Evolutionary conservation across 2,113 vertebrate species (phyloP), one percentile per base, ranked within the genome.

Genomic region (Dendrocopos noguchii): DNA sequence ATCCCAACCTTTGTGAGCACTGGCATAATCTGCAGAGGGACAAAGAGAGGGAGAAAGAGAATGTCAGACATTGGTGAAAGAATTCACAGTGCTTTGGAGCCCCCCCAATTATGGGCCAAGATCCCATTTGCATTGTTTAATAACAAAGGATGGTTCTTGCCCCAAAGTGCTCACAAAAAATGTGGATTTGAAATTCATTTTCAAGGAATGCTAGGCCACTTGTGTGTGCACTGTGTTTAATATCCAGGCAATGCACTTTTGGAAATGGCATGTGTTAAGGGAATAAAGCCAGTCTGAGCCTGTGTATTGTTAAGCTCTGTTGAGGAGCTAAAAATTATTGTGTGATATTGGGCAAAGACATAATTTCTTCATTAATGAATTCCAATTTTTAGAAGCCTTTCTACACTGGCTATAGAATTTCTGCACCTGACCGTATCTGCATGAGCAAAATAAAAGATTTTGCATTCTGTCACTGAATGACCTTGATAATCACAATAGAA

Each of bases 111-210:
- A 96, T 85, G 82, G 76, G 87, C 76, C 85, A 77, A 95, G 90
- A 95, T 95, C 82, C 93, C 64, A 84, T 94, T 94, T 95, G 68
- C 65, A 93, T 94, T 96, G 92, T 95, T 93, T 89, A 76, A 80
- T 84, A 94, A 96, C 94, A 96, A 96, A 95, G 86, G 94, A 90
- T 75, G 42, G 68, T 90, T 95, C 93, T 93, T 93, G 77, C 74
- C 73, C 91, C 83, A 84, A 93, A 76, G 92, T 83, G 93, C 92
- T 90, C 91, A 88, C n/a, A 88, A 95, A 88, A 95, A 95, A 94
- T 66, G 93, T 91, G 90, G 70, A 94, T 94, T 94, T 93, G 90
- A 96, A 94, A 94, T 94, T 96, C 80, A 95, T 95, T 96, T 96
- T 94, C 94, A 93, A 91, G 91, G 91, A 94, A 94, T 87, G 87